Evolutionary conservation across 2,113 vertebrate species (phyloP).

Genomic region (Pteronura brasiliensis): DNA sequence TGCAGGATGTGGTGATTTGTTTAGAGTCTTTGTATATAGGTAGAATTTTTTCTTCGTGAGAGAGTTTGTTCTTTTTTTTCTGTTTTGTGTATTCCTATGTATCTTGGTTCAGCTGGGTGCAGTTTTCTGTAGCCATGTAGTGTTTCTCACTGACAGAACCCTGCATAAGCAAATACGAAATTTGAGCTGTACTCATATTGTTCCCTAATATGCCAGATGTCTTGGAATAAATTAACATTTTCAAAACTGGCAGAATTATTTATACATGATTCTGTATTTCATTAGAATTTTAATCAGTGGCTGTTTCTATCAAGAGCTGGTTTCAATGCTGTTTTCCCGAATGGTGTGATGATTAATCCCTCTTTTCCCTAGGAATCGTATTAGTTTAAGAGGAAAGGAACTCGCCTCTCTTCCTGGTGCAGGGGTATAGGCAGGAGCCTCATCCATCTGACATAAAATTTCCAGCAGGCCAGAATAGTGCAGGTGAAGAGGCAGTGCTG

Average conservation of each 20-base stretch:
- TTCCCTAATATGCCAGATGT: background rate
- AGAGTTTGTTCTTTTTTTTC: background rate
- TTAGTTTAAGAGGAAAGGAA: background rate
- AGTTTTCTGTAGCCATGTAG: background rate
- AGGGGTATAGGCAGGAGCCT: background rate
- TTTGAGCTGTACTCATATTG: background rate
- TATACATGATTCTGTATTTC: background rate
- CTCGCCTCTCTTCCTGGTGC: background rate
- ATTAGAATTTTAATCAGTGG: slow-evolving; percentile 1
- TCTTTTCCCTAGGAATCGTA: background rate
- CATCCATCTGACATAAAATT: background rate
- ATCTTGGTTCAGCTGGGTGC: background rate
- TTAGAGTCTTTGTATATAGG: background rate
- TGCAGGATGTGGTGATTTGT: background rate
- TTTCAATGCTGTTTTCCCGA: background rate
- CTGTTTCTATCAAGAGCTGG: background rate
- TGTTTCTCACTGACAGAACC: background rate
- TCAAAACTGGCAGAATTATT: background rate
- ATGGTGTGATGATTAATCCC: background rate
- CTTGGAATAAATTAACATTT: background rate
- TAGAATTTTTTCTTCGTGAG: background rate
- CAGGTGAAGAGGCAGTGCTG: background rate
- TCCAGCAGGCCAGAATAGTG: background rate
- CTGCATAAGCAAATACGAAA: background rate
- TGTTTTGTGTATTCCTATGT: background rate